phyloP scores from a whole-genome alignment of 2,888 invertebrate genomes.

The Deroplatys truncata region DNA sequence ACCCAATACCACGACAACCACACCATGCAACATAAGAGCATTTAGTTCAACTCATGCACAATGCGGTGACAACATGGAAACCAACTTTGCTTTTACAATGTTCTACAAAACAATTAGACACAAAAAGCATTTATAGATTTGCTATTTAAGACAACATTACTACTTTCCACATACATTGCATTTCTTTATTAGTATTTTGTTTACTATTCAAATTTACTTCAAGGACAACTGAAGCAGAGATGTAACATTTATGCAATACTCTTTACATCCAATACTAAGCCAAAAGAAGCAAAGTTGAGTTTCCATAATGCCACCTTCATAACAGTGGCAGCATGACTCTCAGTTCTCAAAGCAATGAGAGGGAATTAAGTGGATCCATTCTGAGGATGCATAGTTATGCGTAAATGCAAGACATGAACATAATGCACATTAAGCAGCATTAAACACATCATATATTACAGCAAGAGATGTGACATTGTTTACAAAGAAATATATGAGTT shows the following conservation, averaged over 20 bases:
- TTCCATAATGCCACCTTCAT: not conserved
- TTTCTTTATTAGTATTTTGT: no score
- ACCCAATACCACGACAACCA: conserved; percentile 40
- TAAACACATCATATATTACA: not conserved
- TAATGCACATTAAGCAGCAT: not conserved
- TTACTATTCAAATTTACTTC: no score
- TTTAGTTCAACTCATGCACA: conserved; percentile 12
- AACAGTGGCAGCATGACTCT: not conserved
- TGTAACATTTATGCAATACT: no score
- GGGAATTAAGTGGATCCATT: not conserved
- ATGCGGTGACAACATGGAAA: not conserved
- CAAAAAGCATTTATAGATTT: conserved; percentile 15
- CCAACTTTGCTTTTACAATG: not conserved
- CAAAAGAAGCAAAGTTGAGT: not conserved
- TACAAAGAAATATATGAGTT: not conserved
- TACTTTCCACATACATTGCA: no score
- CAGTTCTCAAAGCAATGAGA: not conserved
- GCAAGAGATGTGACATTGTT: not conserved
- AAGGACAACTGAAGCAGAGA: no score
- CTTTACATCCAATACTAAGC: not conserved
- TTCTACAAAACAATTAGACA: conserved; percentile 22
- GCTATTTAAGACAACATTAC: not conserved
- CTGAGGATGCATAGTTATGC: not conserved
- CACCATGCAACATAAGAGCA: conserved; percentile 32
- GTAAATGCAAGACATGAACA: not conserved